A percentile compares a stretch with the other conserved stretches of the same genome.
Conservation (phyloP, 37 sponge, comb jelly and placozoan species). For the Amphimedon queenslandica region DNA sequence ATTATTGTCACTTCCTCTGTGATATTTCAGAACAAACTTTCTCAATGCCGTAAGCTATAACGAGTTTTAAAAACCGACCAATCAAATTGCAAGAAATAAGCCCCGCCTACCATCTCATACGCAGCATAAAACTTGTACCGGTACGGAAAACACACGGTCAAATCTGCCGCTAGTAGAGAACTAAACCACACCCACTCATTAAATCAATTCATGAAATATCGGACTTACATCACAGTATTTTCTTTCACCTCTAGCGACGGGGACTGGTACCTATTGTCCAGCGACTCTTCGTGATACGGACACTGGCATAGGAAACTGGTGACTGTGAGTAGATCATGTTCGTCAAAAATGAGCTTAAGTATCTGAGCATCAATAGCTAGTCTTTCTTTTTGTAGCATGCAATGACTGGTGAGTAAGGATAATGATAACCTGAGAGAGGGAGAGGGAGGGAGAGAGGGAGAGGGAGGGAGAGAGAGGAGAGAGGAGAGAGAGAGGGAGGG, state of each 20-base stretch:
- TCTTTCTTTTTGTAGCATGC: conserved; percentile 12
- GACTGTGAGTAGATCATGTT: too few relatives aligned
- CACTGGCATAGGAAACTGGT: conserved; percentile 21
- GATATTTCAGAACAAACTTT: conserved; percentile 55
- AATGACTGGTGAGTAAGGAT: neutral
- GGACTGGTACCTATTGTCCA: conserved; percentile 3
- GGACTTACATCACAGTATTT: conserved; percentile 48
- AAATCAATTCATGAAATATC: conserved; percentile 5
- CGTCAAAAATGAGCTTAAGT: too few relatives aligned
- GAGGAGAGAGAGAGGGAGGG: conserved; percentile 4
- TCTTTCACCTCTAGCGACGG: conserved; percentile 5
- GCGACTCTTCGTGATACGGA: conserved; percentile 13
- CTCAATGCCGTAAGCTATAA: conserved; percentile 49
- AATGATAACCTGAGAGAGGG: too few relatives aligned
- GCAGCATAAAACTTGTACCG: conserved; percentile 52
- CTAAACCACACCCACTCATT: too few relatives aligned
- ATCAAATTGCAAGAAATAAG: neutral
- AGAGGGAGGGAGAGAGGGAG: neutral
- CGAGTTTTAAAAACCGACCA: neutral
- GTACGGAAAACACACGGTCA: conserved; percentile 55
- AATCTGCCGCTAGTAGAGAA: too few relatives aligned
- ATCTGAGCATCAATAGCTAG: neutral
- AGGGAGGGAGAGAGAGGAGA: neutral
- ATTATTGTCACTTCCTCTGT: neutral
- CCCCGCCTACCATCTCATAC: conserved; percentile 53